Evolutionary conservation across 2,888 invertebrate species (phyloP), one percentile per base, ranked within the genome.

Genomic region (Oithona nana): DNA sequence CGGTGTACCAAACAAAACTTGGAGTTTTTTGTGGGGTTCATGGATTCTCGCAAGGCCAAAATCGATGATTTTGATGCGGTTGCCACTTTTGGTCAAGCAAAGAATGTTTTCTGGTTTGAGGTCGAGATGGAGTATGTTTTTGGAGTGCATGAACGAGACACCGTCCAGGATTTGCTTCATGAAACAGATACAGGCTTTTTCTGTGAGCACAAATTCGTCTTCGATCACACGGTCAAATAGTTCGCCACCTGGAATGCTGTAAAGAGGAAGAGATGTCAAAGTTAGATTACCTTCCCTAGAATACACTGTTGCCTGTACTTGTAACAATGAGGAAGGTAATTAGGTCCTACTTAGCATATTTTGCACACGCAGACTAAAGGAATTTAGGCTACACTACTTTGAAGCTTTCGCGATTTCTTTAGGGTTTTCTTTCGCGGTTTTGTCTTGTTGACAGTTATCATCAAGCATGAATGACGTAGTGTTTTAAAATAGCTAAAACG

Each of bases 71-170:
- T 98, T 98, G 69, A 98, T 90, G 68, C 95, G 81, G 76, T 98
- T 97, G n/a, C 97, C 95, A 59, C 88, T 82, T 72, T 88, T 86
- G 64, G 95, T 89, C 28, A 97, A 79, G 71, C 97, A 98, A 59
- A 98, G 79, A 68, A 98, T 94, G 74, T 99, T 98, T 75, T 98
- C 98, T 11, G 98, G 98, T 83, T 98, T 99, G 80, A 98, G 83
- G 72, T 98, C 98, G 63, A 98, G 79, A 77, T 98, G 98, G 63
- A 99, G 76, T 68, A 98, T 92, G 69, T 88, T 86, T 74, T 92
- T 88, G 64, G 85, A 82, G 72, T 98, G 98, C 70, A 99, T 94
- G 72, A 94, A 99, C 71, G 88, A 87, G 67, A 98, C 86, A 28
- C 95, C 98, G 73, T 97, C 95, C 74, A 95, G 95, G 67, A 98